These are phyloP conservation scores for Macrostomum lignano DNA, from an alignment of 1,140 invertebrate species.

Conservation along the genomic window DNA sequence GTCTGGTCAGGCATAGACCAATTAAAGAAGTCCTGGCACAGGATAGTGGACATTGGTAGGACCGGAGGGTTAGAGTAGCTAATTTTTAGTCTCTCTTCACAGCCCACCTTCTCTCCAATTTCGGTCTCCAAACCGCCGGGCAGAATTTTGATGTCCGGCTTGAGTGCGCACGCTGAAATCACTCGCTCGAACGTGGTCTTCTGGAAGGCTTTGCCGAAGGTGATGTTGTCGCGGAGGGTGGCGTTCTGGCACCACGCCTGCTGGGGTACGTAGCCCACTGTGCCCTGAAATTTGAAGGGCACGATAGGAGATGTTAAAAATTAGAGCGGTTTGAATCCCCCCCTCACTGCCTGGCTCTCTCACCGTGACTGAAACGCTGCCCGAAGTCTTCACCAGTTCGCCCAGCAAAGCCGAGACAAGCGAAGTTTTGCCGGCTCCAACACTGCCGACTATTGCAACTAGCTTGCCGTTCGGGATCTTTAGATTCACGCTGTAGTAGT, in stretches of 20 bases:
- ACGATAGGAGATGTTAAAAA: conserved; percentile 12
- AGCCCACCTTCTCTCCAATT: conserved; percentile 14
- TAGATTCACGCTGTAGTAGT: conserved; percentile 1
- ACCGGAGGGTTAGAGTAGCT: conserved; percentile 4
- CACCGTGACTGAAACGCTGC: not conserved
- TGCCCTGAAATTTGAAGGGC: conserved; percentile 53
- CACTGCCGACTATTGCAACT: conserved; percentile 33
- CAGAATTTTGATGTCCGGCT: conserved; percentile 18
- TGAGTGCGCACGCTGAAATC: conserved; percentile 37
- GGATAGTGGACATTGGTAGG: no score
- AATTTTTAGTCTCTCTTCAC: conserved; percentile 17
- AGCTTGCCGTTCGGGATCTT: not conserved
- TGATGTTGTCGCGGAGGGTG: conserved; percentile 54
- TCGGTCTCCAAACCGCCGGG: conserved; percentile 7
- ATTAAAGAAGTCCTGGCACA: no score
- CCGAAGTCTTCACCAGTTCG: conserved; percentile 45
- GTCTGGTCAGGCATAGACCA: no score
- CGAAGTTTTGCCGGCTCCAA: conserved; percentile 65
- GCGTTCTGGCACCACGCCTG: conserved; percentile 79
- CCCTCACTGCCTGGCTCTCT: not conserved
- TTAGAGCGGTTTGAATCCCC: not conserved
- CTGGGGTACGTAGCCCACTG: conserved; percentile 57
- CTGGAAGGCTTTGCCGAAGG: conserved; percentile 43
- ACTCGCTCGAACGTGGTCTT: conserved; percentile 45
- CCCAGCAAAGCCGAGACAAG: conserved; percentile 52